Conservation (phyloP, 2,888 invertebrate genomes). For the Drosophila dives region DNA sequence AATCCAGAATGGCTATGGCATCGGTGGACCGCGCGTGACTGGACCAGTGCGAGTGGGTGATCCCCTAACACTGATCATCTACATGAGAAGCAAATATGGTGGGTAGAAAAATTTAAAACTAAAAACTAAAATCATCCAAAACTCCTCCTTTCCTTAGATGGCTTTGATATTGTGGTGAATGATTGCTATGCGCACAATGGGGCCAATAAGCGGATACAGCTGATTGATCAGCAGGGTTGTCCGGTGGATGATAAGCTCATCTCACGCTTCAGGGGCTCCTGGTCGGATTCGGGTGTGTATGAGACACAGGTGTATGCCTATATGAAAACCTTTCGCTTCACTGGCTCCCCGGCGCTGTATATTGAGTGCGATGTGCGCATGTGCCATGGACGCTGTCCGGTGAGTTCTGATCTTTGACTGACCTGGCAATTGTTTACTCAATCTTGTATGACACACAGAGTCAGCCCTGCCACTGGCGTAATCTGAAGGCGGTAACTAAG, state of each 20-base stretch:
- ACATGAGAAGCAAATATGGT: slow-evolving; percentile 98
- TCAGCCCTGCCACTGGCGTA: slow-evolving; percentile 97
- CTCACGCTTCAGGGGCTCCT: slow-evolving; percentile 96
- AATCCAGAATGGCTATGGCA: slow-evolving; percentile 95
- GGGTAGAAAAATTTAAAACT: slow-evolving; percentile 66
- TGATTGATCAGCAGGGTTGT: slow-evolving; percentile 96
- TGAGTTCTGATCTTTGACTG: slow-evolving; percentile 85
- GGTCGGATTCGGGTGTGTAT: slow-evolving; percentile 95
- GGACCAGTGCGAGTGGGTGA: slow-evolving; percentile 97
- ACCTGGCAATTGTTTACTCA: too few relatives aligned
- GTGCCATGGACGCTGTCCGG: slow-evolving; percentile 98
- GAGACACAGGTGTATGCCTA: slow-evolving; percentile 98
- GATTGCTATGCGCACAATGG: slow-evolving; percentile 98
- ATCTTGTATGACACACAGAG: slow-evolving; percentile 86
- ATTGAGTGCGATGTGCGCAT: slow-evolving; percentile 97
- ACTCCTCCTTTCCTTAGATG: slow-evolving; percentile 87
- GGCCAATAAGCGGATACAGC: slow-evolving; percentile 94
- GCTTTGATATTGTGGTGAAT: slow-evolving; percentile 97
- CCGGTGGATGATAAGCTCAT: slow-evolving; percentile 97
- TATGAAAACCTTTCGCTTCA: slow-evolving; percentile 95
- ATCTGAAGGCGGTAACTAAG: slow-evolving; percentile 92
- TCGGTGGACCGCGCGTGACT: slow-evolving; percentile 92
- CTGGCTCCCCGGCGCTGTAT: slow-evolving; percentile 96
- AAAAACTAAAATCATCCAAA: not conserved
- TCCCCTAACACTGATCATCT: slow-evolving; percentile 95